A percentile compares a stretch with the other conserved stretches of the same genome.
Evolutionary conservation across 37 sponge, comb jelly and placozoan genomes (phyloP).

Genomic region (Halichondria panicea): DNA sequence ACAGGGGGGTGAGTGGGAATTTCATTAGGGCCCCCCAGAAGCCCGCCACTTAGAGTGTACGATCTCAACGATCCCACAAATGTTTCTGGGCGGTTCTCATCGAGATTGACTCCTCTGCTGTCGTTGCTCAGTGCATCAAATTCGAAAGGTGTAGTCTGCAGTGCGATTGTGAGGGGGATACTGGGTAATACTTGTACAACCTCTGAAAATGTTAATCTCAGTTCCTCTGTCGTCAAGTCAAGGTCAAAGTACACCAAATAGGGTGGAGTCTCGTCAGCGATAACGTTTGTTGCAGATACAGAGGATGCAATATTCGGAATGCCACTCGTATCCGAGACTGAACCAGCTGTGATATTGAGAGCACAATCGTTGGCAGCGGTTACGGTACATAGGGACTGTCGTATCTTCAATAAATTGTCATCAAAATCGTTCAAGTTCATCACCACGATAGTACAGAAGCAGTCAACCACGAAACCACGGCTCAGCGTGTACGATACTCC

Average conservation of each 20-base stretch:
- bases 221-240: constrained; percentile 68
- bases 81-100: constrained; percentile 39
- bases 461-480: constrained; percentile 76
- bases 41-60: constrained; percentile 56
- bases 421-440: constrained; percentile 80
- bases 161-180: constrained; percentile 28
- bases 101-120: constrained; percentile 30
- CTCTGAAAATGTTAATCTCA: constrained; percentile 86
- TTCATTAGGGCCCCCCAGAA: constrained; percentile 46
- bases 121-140: constrained; percentile 42
- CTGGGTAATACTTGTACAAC: constrained; percentile 8
- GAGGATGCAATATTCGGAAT: constrained; percentile 39
- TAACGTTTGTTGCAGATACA: constrained; percentile 7
- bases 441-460: constrained; percentile 52
- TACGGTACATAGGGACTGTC: constrained; percentile 29
- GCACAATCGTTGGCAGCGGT: constrained; percentile 30
- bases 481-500: constrained; percentile 45
- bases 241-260: constrained; percentile 78
- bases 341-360: constrained; percentile 25
- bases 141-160: constrained; percentile 57
- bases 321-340: constrained; percentile 70
- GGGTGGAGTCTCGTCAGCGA: constrained; percentile 60
- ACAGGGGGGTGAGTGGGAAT: constrained; percentile 80
- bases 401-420: constrained; percentile 66
- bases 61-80: constrained; percentile 55